Evolutionary conservation across 2,888 invertebrate genomes (phyloP).

Genomic region (Dioctria rufipes): DNA sequence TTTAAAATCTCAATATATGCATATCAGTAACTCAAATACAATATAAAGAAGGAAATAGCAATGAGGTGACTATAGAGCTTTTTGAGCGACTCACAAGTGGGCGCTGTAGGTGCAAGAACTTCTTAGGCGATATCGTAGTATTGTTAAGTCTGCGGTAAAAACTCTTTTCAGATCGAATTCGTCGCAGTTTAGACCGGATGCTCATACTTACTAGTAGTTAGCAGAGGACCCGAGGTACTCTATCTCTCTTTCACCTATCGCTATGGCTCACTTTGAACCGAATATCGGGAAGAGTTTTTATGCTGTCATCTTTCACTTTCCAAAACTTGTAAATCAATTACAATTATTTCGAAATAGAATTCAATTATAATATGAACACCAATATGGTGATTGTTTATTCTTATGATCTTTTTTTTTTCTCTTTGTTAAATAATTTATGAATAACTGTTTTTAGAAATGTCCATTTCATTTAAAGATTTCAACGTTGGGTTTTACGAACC

Average conservation of each 20-base stretch:
- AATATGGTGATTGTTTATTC: not conserved
- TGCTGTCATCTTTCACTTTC: conserved; percentile 15
- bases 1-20: conserved; percentile 57
- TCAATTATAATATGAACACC: not conserved
- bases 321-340: not conserved
- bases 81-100: conserved; percentile 6
- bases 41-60: conserved; percentile 37
- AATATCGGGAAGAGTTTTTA: conserved; percentile 20
- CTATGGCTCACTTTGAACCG: no score
- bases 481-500: no score
- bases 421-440: not conserved
- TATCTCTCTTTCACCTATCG: no score
- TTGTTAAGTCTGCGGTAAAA: conserved; percentile 13
- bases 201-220: no score
- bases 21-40: conserved; percentile 55
- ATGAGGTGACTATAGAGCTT: conserved; percentile 33
- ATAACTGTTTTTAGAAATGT: conserved; percentile 22
- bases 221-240: no score
- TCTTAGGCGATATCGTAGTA: conserved; percentile 36
- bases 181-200: not conserved
- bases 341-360: not conserved
- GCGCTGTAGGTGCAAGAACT: conserved; percentile 37
- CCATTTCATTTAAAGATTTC: conserved; percentile 29
- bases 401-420: not conserved
- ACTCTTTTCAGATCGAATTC: not conserved